These are phyloP conservation scores for Nomada hirtipes DNA, from an alignment of 2,888 invertebrate species.

Conservation along the genomic window DNA sequence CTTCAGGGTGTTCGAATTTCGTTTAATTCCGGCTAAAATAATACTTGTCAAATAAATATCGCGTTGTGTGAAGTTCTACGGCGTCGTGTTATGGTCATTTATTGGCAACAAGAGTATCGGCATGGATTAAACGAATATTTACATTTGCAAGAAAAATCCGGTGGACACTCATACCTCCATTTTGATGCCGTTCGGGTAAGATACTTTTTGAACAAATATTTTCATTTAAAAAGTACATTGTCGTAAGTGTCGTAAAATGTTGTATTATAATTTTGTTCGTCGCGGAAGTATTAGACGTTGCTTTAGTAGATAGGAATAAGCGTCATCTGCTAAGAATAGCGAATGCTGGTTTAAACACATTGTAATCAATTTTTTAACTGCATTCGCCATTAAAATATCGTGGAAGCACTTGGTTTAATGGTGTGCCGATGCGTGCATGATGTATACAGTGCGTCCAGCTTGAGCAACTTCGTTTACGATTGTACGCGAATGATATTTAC, in stretches of 20 bases:
- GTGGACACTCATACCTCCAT: neutral
- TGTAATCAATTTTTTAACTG: neutral
- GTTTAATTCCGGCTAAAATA: neutral
- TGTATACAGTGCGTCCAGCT: slow-evolving; percentile 6
- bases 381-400: slow-evolving; percentile 6
- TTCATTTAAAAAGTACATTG: neutral
- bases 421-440: neutral
- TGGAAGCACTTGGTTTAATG: neutral
- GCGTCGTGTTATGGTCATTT: neutral
- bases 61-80: neutral
- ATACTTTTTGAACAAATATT: neutral
- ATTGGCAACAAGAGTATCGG: neutral
- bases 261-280: neutral
- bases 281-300: no score
- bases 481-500: neutral
- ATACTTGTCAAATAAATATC: neutral
- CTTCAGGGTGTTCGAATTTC: neutral
- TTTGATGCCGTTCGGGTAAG: slow-evolving; percentile 14
- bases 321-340: neutral
- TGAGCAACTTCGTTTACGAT: neutral
- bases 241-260: neutral
- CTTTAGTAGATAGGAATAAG: neutral
- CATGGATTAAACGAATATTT: neutral
- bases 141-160: neutral
- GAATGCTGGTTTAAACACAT: neutral